phyloP scores from a whole-genome alignment of 2,888 invertebrate genomes.

The Drosophila flavopinicola region DNA sequence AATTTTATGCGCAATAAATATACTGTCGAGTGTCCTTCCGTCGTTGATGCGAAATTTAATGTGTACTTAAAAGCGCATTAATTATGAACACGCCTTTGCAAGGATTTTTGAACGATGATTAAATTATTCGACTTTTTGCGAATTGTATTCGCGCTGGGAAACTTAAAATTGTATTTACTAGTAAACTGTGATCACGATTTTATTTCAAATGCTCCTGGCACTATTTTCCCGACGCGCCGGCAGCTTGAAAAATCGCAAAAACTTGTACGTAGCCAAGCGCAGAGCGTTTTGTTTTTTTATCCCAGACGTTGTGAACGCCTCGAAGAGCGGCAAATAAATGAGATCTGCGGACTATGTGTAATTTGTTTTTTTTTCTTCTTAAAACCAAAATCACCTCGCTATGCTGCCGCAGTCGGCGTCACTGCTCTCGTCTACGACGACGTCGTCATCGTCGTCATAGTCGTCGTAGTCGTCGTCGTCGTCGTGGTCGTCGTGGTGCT shows the following conservation, averaged over 20 bases:
- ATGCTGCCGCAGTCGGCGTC: constrained; percentile 36
- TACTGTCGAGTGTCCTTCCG: constrained; percentile 43
- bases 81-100: constrained; percentile 6
- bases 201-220: constrained; percentile 21
- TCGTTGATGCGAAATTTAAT: constrained; percentile 15
- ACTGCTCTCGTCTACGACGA: constrained; percentile 17
- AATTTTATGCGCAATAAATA: constrained; percentile 34
- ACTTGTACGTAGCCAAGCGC: constrained; percentile 37
- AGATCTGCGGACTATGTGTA: constrained; percentile 82
- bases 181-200: constrained; percentile 25
- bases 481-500: constrained; percentile 7
- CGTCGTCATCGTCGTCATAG: constrained; percentile 23
- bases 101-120: constrained; percentile 6
- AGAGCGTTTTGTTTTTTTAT: constrained; percentile 43
- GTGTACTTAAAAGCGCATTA: constrained; percentile 23
- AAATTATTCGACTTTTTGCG: constrained; percentile 7
- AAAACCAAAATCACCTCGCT: constrained; percentile 74
- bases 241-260: neutral
- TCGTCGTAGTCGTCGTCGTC: constrained; percentile 13
- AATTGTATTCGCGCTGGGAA: neutral
- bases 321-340: constrained; percentile 84
- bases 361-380: constrained; percentile 82
- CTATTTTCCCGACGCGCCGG: constrained; percentile 17
- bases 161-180: constrained; percentile 3
- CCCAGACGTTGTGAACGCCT: constrained; percentile 80